A percentile compares a stretch with the other conserved stretches of the same genome.
These are phyloP conservation scores for Pyrgilauda ruficollis DNA, from an alignment of 2,113 vertebrate genomes.

Conservation along the genomic window DNA sequence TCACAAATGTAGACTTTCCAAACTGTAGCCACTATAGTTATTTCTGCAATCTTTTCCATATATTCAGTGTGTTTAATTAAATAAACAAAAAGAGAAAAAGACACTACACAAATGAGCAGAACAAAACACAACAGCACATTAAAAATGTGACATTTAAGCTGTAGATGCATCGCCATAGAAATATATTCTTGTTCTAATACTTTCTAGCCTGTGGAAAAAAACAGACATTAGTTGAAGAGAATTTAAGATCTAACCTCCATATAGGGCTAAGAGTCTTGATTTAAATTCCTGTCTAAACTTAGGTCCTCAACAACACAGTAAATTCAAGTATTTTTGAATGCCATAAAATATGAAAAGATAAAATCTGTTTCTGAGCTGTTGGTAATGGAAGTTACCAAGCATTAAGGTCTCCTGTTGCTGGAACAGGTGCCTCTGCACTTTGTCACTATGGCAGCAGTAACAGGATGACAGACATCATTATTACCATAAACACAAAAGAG, in stretches of 20 bases:
- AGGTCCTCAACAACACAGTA: not conserved
- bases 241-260: not conserved
- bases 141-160: not conserved
- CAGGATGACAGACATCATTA: not conserved
- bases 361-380: slow-evolving; percentile 2
- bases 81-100: not conserved
- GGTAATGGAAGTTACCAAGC: not conserved
- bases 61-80: not conserved
- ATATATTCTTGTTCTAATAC: not conserved
- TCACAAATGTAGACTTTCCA: slow-evolving; percentile 36
- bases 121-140: not conserved
- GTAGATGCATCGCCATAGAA: not conserved
- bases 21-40: slow-evolving; percentile 18
- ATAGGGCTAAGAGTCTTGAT: slow-evolving; percentile 2
- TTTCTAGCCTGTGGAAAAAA: slow-evolving; percentile 1
- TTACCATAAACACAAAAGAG: not conserved
- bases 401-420: not conserved
- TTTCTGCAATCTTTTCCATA: slow-evolving; percentile 17
- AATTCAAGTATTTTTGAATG: not conserved
- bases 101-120: slow-evolving; percentile 34
- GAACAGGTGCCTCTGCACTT: not conserved
- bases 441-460: not conserved
- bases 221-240: not conserved
- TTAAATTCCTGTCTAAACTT: slow-evolving; percentile 21
- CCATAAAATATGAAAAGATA: not conserved